Percentiles rank a stretch among this genome's conserved stretches.
Conservation (phyloP, 2,113 vertebrate genomes). For the Pachypanchax playfairii region DNA sequence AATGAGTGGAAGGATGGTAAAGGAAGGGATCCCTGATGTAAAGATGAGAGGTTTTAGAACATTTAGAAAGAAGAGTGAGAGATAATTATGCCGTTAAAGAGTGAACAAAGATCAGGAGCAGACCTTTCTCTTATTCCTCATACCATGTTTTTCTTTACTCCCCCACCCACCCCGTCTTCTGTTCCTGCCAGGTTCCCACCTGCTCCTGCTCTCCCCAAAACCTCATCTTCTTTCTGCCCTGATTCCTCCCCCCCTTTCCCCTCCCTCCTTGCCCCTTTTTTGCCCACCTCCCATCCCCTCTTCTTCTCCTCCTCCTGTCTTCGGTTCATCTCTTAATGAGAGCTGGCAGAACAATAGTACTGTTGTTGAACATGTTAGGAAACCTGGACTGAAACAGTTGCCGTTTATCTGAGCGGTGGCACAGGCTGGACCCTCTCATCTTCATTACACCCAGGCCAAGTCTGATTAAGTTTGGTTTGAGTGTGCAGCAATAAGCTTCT, state of each 20-base stretch:
- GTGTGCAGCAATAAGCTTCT: conserved; percentile 79
- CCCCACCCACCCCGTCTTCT: conserved; percentile 47
- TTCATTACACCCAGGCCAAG: conserved; percentile 83
- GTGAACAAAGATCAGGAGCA: conserved; percentile 37
- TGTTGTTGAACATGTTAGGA: conserved; percentile 84
- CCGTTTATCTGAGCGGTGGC: conserved; percentile 88
- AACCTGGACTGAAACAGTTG: conserved; percentile 84
- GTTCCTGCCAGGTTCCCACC: conserved; percentile 83
- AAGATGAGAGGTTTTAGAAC: conserved; percentile 24
- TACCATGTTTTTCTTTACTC: conserved; percentile 38
- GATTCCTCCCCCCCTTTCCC: conserved; percentile 1
- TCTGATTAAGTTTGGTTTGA: conserved; percentile 84
- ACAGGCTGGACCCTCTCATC: conserved; percentile 75
- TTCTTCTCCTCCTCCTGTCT: conserved; percentile 48
- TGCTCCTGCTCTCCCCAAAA: conserved; percentile 57
- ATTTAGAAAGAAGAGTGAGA: conserved; percentile 25
- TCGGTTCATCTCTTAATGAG: conserved; percentile 83
- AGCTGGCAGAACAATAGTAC: conserved; percentile 85
- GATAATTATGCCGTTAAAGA: conserved; percentile 36
- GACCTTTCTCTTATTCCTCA: conserved; percentile 37
- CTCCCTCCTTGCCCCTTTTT: conserved; percentile 47
- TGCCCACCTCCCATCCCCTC: conserved; percentile 51
- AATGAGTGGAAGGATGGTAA: conserved; percentile 39
- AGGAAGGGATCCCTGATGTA: conserved; percentile 31
- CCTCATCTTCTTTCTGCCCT: conserved; percentile 11